Evolutionary conservation across 2,888 invertebrate species (phyloP), one percentile per base, ranked within the genome.

Genomic region (Cephus rjabovi): DNA sequence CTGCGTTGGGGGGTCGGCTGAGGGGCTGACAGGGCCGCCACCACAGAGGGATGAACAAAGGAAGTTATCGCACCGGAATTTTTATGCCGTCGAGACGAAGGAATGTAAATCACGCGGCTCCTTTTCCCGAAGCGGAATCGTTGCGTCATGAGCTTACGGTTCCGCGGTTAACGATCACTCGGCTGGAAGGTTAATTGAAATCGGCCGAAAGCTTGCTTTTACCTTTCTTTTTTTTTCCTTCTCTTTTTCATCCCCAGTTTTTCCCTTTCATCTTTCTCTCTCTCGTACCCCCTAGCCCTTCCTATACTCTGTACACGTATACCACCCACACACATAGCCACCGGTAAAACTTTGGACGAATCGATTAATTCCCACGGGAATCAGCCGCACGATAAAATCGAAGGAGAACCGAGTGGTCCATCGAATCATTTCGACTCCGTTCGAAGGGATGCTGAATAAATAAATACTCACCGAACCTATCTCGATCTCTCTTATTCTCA

Each of bases 31-130:
- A 56, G 56, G 56, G 56, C 79, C 78, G 79, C 84, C 84, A 83
- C 86, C 82, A 79, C 81, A 82, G 87, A 87, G 90, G 88, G 86
- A 86, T 87, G 88, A 90, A 91, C 90, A 90, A 90, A 91, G 88
- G 88, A 90, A 91, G 90, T 90, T 90, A 90, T 90, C 87, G 88
- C 86, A 84, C 85, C 85, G 89, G 90, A 90, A 91, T 90, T 91
- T 91, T 91, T 90, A 90, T 90, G 89, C 87, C 88, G 85, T 83
- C 87, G 86, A 89, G 87, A 88, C 87, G 88, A 83, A 87, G 89
- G 90, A 91, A 90, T 90, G 90, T 89, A 91, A 91, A 91, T 91
- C 90, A 90, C 83, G 83, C 77, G 78, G 37, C 71, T 71, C 30
- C 40, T 68, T 75, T 76, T 68, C 34, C 40, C 15, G 68, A 56